A percentile compares a stretch with the other conserved stretches of the same genome.
phyloP scores from a whole-genome alignment of 1,140 invertebrate genomes.

The Eueides isabella region DNA sequence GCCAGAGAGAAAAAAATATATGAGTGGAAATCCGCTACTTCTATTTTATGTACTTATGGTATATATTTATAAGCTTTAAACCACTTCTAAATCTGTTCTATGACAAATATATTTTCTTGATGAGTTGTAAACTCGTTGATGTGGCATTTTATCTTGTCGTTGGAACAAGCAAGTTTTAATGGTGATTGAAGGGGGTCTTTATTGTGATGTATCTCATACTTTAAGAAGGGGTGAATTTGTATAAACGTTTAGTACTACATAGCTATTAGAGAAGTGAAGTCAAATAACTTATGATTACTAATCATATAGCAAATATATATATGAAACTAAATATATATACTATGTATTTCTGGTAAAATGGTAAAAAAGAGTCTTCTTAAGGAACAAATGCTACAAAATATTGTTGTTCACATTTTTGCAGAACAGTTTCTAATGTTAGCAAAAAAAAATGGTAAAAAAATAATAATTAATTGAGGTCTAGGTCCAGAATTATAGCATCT shows the following conservation, averaged over 20 bases:
- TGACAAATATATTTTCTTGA: conserved; percentile 24
- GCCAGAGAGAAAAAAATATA: neutral
- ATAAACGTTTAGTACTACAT: neutral
- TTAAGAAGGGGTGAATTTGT: conserved; percentile 21
- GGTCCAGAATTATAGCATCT: too few relatives aligned
- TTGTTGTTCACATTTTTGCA: too few relatives aligned
- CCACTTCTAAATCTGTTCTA: neutral
- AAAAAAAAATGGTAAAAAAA: too few relatives aligned
- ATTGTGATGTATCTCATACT: conserved; percentile 26
- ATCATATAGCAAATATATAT: too few relatives aligned
- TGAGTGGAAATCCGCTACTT: too few relatives aligned
- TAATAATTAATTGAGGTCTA: too few relatives aligned
- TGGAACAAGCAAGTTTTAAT: conserved; percentile 50
- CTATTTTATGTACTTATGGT: neutral
- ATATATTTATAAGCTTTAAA: neutral
- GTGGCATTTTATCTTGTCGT: conserved; percentile 50
- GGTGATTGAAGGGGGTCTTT: conserved; percentile 42
- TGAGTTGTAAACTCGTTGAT: conserved; percentile 35
- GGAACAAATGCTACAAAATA: too few relatives aligned
- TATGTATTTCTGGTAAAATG: too few relatives aligned
- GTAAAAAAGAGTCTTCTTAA: too few relatives aligned
- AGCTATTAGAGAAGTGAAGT: neutral
- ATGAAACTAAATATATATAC: too few relatives aligned
- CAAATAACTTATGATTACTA: neutral
- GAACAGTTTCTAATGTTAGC: too few relatives aligned